phyloP scores from a whole-genome alignment of 2,113 vertebrate genomes.

The Ariopsis seemanni region DNA sequence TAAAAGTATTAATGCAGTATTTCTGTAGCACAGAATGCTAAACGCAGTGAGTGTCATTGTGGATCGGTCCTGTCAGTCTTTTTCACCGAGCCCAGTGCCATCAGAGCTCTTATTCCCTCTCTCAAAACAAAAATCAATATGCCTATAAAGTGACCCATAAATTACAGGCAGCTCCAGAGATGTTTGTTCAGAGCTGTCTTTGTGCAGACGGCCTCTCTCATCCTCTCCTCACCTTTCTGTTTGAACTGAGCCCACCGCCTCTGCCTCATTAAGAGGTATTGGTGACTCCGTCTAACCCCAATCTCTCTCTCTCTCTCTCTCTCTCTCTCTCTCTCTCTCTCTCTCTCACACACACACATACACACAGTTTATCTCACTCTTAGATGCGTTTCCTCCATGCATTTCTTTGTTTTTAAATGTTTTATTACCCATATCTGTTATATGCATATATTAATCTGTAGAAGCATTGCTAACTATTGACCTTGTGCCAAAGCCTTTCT shows the following conservation, averaged over 20 bases:
- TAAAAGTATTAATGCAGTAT: conserved; percentile 29
- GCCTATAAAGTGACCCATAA: conserved; percentile 89
- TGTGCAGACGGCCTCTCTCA: conserved; percentile 83
- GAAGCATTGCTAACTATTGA: conserved; percentile 76
- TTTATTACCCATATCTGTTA: conserved; percentile 93
- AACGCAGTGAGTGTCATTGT: conserved; percentile 39
- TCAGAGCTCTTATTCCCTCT: conserved; percentile 88
- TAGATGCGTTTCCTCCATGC: neutral
- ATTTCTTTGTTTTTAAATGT: neutral
- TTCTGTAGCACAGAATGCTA: conserved; percentile 43
- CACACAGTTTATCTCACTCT: neutral
- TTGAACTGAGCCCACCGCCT: conserved; percentile 88
- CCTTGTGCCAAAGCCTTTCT: conserved; percentile 5
- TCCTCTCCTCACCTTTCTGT: conserved; percentile 88
- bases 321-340: neutral
- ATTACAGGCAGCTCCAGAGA: conserved; percentile 84
- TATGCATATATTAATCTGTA: conserved; percentile 90
- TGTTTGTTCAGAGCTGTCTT: conserved; percentile 85
- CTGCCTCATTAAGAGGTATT: conserved; percentile 91
- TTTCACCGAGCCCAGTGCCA: conserved; percentile 63
- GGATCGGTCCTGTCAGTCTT: conserved; percentile 42
- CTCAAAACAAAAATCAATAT: conserved; percentile 96
- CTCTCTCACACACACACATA: neutral
- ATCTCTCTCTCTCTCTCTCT: conserved; percentile 16
- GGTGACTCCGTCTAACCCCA: conserved; percentile 86